Evolutionary conservation across 2,888 invertebrate genomes (phyloP), one percentile per base, ranked within the genome.

Genomic region (Sisyra nigra): DNA sequence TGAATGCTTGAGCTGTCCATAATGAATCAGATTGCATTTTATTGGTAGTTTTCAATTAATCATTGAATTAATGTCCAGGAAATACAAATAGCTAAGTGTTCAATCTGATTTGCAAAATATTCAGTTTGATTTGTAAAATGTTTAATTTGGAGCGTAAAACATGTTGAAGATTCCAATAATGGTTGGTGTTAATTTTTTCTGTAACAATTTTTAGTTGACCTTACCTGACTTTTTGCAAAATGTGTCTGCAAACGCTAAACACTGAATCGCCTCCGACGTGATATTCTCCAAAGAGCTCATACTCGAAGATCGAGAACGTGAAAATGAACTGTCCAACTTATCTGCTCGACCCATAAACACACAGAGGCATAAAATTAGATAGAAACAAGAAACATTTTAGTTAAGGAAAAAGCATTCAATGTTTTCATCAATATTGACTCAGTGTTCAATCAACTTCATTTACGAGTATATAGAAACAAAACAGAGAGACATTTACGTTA

Each of bases 251-350:
- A 96, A 96, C 54, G 84, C 83, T 66, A 97, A 77, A 71, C 89
- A 91, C 71, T 91, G 91, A 58, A 96, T 84, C 61, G 92, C 84
- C 71, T 96, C 96, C 55, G 87, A 83, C 58, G 86, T 83, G 68
- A 94, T 91, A 72, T 93, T 93, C 69, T 96, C 94, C 61, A 96
- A 73, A 66, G 93, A 94, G 58, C 93, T 93, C 84, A 93, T 93
- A 66, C 91, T 92, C 65, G 93, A 93, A 64, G 92, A 93, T 58
- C 94, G 78, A 53, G 94, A 96, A 63, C 94, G 77, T 57, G 92
- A 92, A 72, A 94, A 94, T 55, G 89, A 86, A 66, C 83, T 88
- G 73, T 94, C 94, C 76, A 89, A 74, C 74, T 92, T 92, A 74
- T 94, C 93, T 93, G 76, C 72, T 68, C 82, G 80, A 68, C 79